Base-by-base conservation (phyloP, 2,888 invertebrate genomes). In the Galerucella calmariensis region DNA sequence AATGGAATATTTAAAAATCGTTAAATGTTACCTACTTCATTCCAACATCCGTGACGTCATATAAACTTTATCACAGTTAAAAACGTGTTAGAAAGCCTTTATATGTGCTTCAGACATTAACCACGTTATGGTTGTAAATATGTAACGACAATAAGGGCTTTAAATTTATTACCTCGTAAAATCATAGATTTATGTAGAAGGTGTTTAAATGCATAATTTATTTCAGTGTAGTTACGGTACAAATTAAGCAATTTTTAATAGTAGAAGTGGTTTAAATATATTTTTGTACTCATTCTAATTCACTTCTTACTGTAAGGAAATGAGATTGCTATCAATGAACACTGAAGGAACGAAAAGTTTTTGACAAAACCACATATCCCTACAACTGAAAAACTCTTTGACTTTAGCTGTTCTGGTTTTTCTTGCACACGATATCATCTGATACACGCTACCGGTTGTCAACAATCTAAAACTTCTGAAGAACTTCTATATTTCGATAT, bases 1-100 rank as follows among this genome's bases (percentile, higher is more conserved):
- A 56, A 56, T 56, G 16, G 56, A 56, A 56, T 56, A 56, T 56
- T 56, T 56, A 56, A 56, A 56, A 56, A 56, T 56, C 56, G 56
- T 56, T 56, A 56, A 56, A 56, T 20, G 56, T 56, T 20, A 20
- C 56, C 16, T 10, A 16, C 20, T 56, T 20, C 56, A 16, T 56
- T 56, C 10, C 20, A 20, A 69, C 58, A 59, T 69, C 24, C 46
- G 69, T 69, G 20, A 68, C 58, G 68, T 68, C 56, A 69, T 46
- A 59, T 46, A 46, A 69, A 69, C 59, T 59, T 69, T 69, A 69
- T 69, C 69, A 61, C 69, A 44, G 59, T 69, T 61, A 69, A 69
- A 69, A 58, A 59, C 61, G 46, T 68, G 68, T 68, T 68, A 68
- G 59, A 68, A 62, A 20, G 41, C 68, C 56, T 14, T 58, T 68